These are phyloP conservation scores for Cheilosia variabilis DNA, from an alignment of 2,888 invertebrate species.

Conservation along the genomic window DNA sequence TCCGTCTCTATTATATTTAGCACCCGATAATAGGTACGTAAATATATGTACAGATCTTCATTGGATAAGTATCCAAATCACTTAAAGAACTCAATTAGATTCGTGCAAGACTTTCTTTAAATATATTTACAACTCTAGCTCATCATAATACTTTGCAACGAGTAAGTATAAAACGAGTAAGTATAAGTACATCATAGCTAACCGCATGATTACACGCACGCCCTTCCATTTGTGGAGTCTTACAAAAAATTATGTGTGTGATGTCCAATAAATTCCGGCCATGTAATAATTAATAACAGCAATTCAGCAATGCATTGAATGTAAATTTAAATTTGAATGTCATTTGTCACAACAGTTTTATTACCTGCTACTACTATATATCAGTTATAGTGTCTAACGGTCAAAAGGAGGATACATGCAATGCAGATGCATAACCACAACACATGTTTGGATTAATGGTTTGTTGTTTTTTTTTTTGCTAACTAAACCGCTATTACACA, in stretches of 20 bases:
- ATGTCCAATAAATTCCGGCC: neutral
- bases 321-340: conserved; percentile 43
- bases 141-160: neutral
- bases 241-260: conserved; percentile 18
- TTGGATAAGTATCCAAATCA: no score
- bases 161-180: neutral
- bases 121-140: neutral
- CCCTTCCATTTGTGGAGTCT: conserved; percentile 29
- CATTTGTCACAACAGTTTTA: conserved; percentile 34
- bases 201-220: conserved; percentile 5
- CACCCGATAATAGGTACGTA: no score
- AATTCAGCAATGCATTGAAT: conserved; percentile 28
- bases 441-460: neutral
- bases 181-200: neutral
- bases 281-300: conserved; percentile 30
- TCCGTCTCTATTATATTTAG: no score
- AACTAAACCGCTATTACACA: conserved; percentile 2
- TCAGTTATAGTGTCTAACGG: neutral
- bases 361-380: neutral
- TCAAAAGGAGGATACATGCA: neutral
- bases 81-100: no score
- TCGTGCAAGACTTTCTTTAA: no score
- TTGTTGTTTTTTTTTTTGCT: conserved; percentile 6
- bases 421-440: conserved; percentile 2
- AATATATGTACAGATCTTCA: no score